A percentile compares a stretch with the other conserved stretches of the same genome.
phyloP scores from a whole-genome alignment of 2,113 vertebrate genomes.

The Axis porcinus region DNA sequence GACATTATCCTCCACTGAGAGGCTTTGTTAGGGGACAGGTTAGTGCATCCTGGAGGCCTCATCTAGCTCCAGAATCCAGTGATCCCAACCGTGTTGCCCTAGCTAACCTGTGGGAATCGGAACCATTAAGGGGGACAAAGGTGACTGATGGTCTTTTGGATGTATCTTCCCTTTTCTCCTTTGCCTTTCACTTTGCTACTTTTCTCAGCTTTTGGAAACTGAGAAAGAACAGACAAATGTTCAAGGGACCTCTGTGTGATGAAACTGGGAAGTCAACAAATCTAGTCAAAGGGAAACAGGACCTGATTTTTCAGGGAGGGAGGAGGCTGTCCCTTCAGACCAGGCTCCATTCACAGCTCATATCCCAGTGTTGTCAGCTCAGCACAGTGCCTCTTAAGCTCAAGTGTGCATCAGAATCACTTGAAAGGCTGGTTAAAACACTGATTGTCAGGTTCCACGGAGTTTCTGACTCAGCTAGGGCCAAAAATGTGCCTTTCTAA shows the following conservation, averaged over 20 bases:
- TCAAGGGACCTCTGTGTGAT: not conserved
- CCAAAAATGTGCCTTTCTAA: not conserved
- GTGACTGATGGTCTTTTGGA: not conserved
- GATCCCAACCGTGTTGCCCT: too few species aligned
- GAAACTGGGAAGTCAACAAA: not conserved
- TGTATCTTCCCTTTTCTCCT: not conserved
- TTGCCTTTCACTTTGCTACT: not conserved
- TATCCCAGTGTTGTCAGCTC: not conserved
- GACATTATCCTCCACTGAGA: not conserved
- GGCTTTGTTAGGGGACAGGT: not conserved
- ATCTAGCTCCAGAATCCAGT: not conserved
- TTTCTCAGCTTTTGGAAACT: not conserved
- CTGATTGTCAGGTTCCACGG: not conserved
- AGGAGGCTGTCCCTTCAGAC: not conserved
- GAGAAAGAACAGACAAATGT: not conserved
- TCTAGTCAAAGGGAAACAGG: not conserved
- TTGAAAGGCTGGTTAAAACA: not conserved
- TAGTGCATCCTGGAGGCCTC: not conserved
- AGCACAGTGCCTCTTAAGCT: not conserved
- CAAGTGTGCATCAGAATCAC: not conserved
- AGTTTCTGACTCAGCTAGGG: not conserved
- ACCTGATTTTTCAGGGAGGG: not conserved
- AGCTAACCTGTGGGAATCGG: not conserved
- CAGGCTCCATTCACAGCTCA: not conserved
- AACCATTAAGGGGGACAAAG: not conserved